Base-by-base conservation (phyloP, 2,797 vertebrate species). In the Sciurus vulgaris region DNA sequence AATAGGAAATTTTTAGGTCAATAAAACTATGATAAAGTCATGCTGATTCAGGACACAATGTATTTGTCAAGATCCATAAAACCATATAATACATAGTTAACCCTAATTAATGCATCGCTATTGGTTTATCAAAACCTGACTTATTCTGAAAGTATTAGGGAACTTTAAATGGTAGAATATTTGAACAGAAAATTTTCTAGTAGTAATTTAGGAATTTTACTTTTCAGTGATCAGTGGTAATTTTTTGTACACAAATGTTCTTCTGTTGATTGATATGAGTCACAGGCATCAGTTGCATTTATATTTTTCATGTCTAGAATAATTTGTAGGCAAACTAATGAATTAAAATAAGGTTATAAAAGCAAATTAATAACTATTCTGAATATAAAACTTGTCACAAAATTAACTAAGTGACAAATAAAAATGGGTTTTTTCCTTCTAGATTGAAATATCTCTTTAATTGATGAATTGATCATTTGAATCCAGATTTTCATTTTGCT, bases 401-500 rank as follows among this genome's bases (percentile, higher is more conserved):
- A 96, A 92, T 35, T 70, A 67, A 44, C 9, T 70, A 63, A 81
- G 47, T 95, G 49, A 82, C 18, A 86, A 85, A 54, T 76, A 15
- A 59, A 94, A 93, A 89, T 69, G 14, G 9, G 44, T 49, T 61
- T 95, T 38, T 96, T 89, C 4, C 30, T 79, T 94, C 89, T 86
- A 74, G 38, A 87, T 81, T 91, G 11, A 83, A 63, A 26, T 91
- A 47, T 83, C 91, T 95, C 13, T 83, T 91, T 13, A 79, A 11
- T 38, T 73, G 59, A 54, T 79, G 69, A 63, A 38, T 90, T 84
- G 24, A 69, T 86, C 12, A 91, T 81, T 89, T 94, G 20, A 26
- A 70, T 59, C 83, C 14, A 44, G 44, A 72, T 76, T 96, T 95
- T 97, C 38, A 79, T 59, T 96, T 89, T 93, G 1, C 49, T 93